Evolutionary conservation across 1,140 invertebrate genomes (phyloP).

Genomic region (Pinna nobilis): DNA sequence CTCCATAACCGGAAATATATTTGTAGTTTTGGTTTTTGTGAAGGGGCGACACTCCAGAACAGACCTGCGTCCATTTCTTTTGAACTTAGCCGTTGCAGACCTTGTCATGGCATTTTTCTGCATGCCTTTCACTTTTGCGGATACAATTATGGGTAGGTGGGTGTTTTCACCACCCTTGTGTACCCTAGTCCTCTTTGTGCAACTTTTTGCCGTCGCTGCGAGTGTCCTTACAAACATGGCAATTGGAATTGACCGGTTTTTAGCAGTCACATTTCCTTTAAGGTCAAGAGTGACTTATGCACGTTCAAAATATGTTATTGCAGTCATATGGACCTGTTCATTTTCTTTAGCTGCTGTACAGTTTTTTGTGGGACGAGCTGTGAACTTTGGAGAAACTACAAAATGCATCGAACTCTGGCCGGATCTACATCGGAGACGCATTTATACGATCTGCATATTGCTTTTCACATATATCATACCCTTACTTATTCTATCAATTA

Average conservation of each 20-base stretch:
- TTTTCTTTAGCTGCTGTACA: slow-evolving; percentile 74
- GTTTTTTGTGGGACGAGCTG: slow-evolving; percentile 73
- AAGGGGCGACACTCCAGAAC: slow-evolving; percentile 62
- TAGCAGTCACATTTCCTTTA: slow-evolving; percentile 68
- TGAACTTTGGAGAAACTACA: slow-evolving; percentile 39
- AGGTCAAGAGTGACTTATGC: slow-evolving; percentile 55
- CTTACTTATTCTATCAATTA: slow-evolving; percentile 74
- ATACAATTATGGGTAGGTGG: slow-evolving; percentile 64
- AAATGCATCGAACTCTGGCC: slow-evolving; percentile 64
- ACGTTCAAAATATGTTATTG: slow-evolving; percentile 68
- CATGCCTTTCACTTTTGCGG: slow-evolving; percentile 73
- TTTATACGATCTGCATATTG: slow-evolving; percentile 76
- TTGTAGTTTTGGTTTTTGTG: slow-evolving; percentile 65
- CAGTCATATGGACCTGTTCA: slow-evolving; percentile 75
- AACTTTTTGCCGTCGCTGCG: slow-evolving; percentile 67
- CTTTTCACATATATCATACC: slow-evolving; percentile 77
- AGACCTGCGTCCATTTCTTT: slow-evolving; percentile 79
- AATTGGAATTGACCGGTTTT: slow-evolving; percentile 69
- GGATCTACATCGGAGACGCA: slow-evolving; percentile 49
- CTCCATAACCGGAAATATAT: slow-evolving; percentile 64
- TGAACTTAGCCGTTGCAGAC: slow-evolving; percentile 82
- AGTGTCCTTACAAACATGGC: slow-evolving; percentile 72
- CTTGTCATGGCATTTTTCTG: slow-evolving; percentile 73
- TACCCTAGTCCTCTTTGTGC: slow-evolving; percentile 68
- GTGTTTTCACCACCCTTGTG: slow-evolving; percentile 69